Evolutionary conservation across 2,113 vertebrate genomes (phyloP), one percentile per base, ranked within the genome.

Genomic region (Thalassoma bifasciatum): DNA sequence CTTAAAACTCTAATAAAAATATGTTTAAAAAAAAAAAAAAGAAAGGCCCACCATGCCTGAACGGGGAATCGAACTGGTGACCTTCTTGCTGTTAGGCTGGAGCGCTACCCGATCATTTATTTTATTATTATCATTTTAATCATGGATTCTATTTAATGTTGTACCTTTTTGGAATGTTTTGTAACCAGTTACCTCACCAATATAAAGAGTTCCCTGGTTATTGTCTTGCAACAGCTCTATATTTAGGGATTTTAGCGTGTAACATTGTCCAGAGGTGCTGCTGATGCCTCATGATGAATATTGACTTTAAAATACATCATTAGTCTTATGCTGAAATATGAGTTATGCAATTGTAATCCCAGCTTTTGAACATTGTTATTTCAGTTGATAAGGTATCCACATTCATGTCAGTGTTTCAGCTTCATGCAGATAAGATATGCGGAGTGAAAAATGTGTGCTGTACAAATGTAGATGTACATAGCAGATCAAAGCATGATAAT

Each of bases 321-420:
- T 17, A 40, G 22, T 57, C 52, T 30, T 51, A 23, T 49, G 24
- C 13, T 72, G 40, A 75, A 57, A 62, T 54, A 42, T 60, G 64
- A 23, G n/a, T 10, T n/a, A 30, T 26, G 53, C 10, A 22, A 21
- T 58, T 54, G 10, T 30, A 40, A 19, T 17, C 46, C 37, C 16
- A 54, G 58, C 46, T 44, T 67, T 53, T 37, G 38, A 26, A 26
- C 8, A 42, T 2, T 44, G 22, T 63, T 74, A 74, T 74, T 60
- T 51, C 2, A 2, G 44, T 10, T 34, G 75, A 82, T 77, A 61
- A 46, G 54, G 44, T 75, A 82, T 84, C 78, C 60, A 34, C 38
- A 26, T 19, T 66, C 13, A 77, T 61, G 49, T 63, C 62, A 72
- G 75, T 66, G 66, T 26, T 34, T 68, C 17, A 40, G 64, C 72